phyloP scores from a whole-genome alignment of 2,113 vertebrate genomes.

The Aptenodytes patagonicus region DNA sequence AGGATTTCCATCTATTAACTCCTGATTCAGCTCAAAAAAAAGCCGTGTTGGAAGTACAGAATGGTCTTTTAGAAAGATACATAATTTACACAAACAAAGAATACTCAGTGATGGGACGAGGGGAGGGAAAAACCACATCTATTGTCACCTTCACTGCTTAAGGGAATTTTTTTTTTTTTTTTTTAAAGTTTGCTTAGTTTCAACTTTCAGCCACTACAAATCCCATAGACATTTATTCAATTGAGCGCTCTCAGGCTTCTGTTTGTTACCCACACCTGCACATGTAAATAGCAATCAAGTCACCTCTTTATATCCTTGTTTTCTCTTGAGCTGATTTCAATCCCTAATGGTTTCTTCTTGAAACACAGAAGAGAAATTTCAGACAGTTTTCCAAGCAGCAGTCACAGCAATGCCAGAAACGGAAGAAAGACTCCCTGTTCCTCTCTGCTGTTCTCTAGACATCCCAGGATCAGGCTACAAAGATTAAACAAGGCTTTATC shows the following conservation, averaged over 20 bases:
- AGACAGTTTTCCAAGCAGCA: not conserved
- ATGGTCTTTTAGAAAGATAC: not conserved
- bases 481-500: not conserved
- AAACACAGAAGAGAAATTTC: slow-evolving; percentile 14
- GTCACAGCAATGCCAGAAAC: not conserved
- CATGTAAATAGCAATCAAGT: not conserved
- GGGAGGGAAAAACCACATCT: not conserved
- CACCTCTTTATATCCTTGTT: not conserved
- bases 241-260: not conserved
- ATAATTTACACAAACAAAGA: not conserved
- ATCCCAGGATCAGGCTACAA: not conserved
- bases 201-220: not conserved
- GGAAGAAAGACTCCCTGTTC: not conserved
- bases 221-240: not conserved
- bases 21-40: not conserved
- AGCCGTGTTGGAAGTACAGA: not conserved
- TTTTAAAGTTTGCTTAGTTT: not conserved
- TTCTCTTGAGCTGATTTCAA: not conserved
- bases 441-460: not conserved
- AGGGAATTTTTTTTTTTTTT: not conserved
- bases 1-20: not conserved
- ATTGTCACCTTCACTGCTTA: not conserved
- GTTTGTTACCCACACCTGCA: not conserved
- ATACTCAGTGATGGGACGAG: not conserved
- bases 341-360: not conserved